phyloP scores from a whole-genome alignment of 2,113 vertebrate genomes.

The Gambusia holbrooki region DNA sequence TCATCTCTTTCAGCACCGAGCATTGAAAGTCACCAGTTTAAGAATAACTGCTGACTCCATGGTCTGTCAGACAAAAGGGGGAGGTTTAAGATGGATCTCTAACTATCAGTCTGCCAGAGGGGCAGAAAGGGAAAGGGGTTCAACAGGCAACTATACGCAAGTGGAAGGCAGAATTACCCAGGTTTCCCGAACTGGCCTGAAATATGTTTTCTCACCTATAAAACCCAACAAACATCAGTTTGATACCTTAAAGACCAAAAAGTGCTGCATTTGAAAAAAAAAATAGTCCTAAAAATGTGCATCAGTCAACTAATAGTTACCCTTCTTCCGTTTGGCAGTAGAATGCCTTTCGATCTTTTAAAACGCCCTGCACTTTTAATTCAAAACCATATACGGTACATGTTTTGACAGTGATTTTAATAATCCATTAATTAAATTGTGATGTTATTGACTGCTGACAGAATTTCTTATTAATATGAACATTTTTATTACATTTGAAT shows the following conservation, averaged over 20 bases:
- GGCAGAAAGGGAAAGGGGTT: slow-evolving; percentile 65
- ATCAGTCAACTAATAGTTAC: no score
- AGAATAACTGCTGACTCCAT: slow-evolving; percentile 77
- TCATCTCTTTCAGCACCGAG: slow-evolving; percentile 74
- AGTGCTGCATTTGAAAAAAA: background rate
- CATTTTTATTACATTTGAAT: no score
- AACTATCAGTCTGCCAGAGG: slow-evolving; percentile 65
- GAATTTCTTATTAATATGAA: no score
- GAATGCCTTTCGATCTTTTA: no score
- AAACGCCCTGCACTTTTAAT: no score
- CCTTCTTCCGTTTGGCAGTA: no score
- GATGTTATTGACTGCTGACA: no score
- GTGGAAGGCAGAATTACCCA: slow-evolving; percentile 65
- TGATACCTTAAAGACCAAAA: slow-evolving; percentile 26
- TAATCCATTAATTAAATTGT: no score
- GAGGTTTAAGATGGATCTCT: slow-evolving; percentile 71
- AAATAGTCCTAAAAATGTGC: background rate
- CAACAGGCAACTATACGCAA: slow-evolving; percentile 61
- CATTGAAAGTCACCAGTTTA: slow-evolving; percentile 72
- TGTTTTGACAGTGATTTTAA: no score
- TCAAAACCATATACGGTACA: no score
- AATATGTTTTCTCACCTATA: slow-evolving; percentile 54
- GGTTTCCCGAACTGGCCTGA: slow-evolving; percentile 49
- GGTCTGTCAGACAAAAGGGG: slow-evolving; percentile 73
- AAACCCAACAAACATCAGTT: slow-evolving; percentile 37